Conservation (phyloP, 2,797 vertebrate genomes). For the Eulemur coronatus region DNA sequence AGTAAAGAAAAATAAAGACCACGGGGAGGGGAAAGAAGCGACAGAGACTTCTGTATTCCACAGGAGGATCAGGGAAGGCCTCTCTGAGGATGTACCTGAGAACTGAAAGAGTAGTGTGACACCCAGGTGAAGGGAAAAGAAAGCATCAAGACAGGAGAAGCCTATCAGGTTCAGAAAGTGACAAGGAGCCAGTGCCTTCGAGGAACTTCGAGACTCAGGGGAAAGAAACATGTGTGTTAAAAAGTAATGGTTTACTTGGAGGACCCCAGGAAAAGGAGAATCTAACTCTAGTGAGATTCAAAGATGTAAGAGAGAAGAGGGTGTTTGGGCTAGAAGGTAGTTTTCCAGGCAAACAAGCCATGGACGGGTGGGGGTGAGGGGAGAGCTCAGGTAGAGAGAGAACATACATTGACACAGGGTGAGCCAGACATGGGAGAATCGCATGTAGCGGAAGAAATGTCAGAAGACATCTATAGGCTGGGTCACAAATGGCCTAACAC, state of each 20-base stretch:
- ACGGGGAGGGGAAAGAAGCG: neutral
- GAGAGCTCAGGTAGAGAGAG: neutral
- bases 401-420: rapidly evolving
- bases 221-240: neutral
- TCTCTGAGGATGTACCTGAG: neutral
- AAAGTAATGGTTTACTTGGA: neutral
- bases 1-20: neutral
- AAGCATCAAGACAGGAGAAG: neutral
- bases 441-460: neutral
- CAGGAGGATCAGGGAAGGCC: neutral
- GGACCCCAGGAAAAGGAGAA: neutral
- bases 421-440: neutral
- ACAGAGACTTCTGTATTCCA: neutral
- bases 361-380: rapidly evolving
- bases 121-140: neutral
- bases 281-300: neutral
- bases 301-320: neutral
- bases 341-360: neutral
- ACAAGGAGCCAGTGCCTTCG: neutral
- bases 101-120: neutral
- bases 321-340: neutral
- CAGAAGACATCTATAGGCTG: no score
- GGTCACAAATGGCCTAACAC: neutral
- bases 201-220: neutral
- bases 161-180: neutral